Evolutionary conservation across 2,113 vertebrate species (phyloP).

Genomic region (Hypocryptadius cinnamomeus): DNA sequence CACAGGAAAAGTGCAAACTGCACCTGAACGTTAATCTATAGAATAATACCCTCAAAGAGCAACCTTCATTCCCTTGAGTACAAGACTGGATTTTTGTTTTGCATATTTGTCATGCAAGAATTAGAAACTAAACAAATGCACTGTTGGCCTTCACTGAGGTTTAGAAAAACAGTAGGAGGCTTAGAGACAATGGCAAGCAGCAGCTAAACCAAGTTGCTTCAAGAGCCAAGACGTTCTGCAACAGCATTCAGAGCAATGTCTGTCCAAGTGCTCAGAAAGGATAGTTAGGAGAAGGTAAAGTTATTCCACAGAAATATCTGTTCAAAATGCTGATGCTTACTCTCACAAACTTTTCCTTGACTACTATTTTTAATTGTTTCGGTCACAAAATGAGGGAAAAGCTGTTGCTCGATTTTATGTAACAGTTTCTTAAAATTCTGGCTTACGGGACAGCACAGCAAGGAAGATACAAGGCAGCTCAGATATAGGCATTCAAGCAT

Average conservation of each 20-base stretch:
- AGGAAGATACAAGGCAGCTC: neutral
- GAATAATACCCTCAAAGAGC: neutral
- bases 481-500: neutral
- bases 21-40: neutral
- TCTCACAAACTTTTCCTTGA: neutral
- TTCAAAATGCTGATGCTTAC: neutral
- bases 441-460: neutral
- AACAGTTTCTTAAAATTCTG: neutral
- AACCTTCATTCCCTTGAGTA: neutral
- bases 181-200: conserved; percentile 2
- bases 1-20: neutral
- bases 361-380: neutral
- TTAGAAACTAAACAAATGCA: neutral
- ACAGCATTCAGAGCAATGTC: neutral
- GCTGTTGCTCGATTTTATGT: neutral
- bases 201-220: neutral
- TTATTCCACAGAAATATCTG: neutral
- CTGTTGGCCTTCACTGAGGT: neutral
- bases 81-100: neutral
- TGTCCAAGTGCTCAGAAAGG: neutral
- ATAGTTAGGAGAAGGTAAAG: neutral
- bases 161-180: conserved; percentile 6
- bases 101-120: neutral
- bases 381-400: neutral
- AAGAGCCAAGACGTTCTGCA: neutral